Conservation (phyloP, 2,113 vertebrate species). For the Taxidea taxus region DNA sequence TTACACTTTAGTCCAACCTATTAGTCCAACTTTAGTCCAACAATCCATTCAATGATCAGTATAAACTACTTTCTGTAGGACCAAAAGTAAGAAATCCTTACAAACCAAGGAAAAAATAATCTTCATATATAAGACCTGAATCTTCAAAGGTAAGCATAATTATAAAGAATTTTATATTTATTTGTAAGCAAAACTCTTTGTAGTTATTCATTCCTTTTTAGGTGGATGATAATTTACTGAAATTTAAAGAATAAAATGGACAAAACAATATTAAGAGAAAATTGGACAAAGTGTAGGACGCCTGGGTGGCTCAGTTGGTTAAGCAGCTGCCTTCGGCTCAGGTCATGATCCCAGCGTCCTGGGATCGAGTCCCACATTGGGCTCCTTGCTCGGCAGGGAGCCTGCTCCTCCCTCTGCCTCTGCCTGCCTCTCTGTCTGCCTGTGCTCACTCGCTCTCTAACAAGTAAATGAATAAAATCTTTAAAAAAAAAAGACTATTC, state of each 20-base stretch:
- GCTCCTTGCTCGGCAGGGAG: too few species aligned
- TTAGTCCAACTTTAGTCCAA: too few species aligned
- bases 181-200: constrained; percentile 21
- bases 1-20: neutral
- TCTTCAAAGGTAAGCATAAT: neutral
- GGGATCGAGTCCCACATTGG: too few species aligned
- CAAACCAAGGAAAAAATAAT: neutral
- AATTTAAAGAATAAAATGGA: constrained; percentile 35
- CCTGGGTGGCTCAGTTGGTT: too few species aligned
- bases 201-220: constrained; percentile 17
- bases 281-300: neutral
- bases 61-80: neutral
- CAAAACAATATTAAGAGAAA: constrained; percentile 42
- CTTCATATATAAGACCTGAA: neutral
- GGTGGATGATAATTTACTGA: constrained; percentile 36
- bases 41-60: neutral
- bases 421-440: too few species aligned
- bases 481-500: constrained; percentile 46
- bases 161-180: neutral
- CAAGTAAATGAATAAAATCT: too few species aligned
- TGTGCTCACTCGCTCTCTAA: too few species aligned
- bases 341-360: too few species aligned
- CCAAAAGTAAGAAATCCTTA: neutral
- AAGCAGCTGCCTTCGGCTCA: too few species aligned
- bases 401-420: too few species aligned